Base-by-base conservation (phyloP, 2,797 vertebrate species). In the Gymnothorax reevesii region DNA sequence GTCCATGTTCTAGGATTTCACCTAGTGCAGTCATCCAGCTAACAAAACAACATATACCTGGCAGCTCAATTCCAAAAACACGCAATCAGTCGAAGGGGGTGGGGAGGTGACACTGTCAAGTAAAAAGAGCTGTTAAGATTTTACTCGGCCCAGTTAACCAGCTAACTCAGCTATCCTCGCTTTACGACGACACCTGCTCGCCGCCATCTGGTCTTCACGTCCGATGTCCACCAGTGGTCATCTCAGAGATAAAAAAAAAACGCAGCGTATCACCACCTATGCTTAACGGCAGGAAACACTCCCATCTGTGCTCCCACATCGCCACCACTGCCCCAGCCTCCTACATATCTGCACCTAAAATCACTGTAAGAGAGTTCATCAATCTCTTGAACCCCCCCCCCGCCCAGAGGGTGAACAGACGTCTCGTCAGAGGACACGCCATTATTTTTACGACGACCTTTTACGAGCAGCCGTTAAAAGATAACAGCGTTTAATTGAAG, bases 401-500 rank as follows among this genome's bases (percentile, higher is more conserved):
- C 25, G 22, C 13, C 55, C 9, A n/a, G 57, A 25, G 80, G 57
- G 5, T 59, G 13, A 59, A 10, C 25, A 57, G 80, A 83, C 57
- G 80, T 59, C 55, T 57, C 12, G 10, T 59, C 80, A 59, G 80
- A 83, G 80, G 57, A 83, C 80, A 20, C 22, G 4, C 80, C 80
- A 5, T 79, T 79, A 79, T 79, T 79, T 79, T 79, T 20, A 79
- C 75, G 75, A 55, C 49, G 0, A 1, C 75, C 9, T 75, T 79
- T 79, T 79, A 79, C 9, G 75, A 79, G 75, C 20, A 2, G 75
- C 17, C 17, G 33, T 54, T 75, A 75, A 75, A 79, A 55, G 55
- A 52, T 6, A 64, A 20, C 15, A 54, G 7, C 15, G 13, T 54
- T 42, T 54, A 79, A 79, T 79, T 79, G n/a, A 27, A 1, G 17